Evolutionary conservation across 2,888 invertebrate genomes (phyloP), one percentile per base, ranked within the genome.

Genomic region (Barypeithes pellucidus): DNA sequence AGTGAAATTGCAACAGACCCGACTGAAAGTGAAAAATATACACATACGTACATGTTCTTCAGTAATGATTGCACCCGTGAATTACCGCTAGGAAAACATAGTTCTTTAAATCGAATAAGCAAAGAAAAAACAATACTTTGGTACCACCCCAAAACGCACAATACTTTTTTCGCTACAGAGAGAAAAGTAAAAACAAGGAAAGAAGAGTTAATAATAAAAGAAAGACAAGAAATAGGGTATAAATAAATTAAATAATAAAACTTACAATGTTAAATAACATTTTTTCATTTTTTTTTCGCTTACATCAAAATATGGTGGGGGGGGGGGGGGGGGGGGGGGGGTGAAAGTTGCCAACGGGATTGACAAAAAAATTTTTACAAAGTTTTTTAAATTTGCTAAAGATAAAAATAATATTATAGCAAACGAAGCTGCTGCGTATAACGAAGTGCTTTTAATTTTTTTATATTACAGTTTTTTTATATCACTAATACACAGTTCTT

Each of bases 341-440:
- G n/a, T n/a, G 47, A 68, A 22, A 50, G 50, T 52, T 68, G 68
- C 68, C 68, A 81, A 79, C 77, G 80, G 80, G 80, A 82, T 81
- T 81, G 81, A 82, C 82, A 82, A 81, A 80, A 81, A 78, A 81
- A 80, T 82, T 80, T 82, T 83, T 24, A 50, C 82, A 81, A 20
- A 60, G 39, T 41, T 60, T 60, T 59, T 39, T 20, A n/a, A 52
- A 54, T 67, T 67, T 57, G 54, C 67, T 60, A 68, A 47, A 45
- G 39, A 59, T 60, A 60, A 68, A n/a, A 61, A 68, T 68, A 60
- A 60, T 36, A 63, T 67, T 45, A 50, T 68, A 68, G 65, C 67
- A 63, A 68, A 59, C 67, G 50, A 84, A 84, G 83, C 84, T 84
- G 84, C 83, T 84, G 84, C 84, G 79, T 83, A 84, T 84, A 85